A percentile compares a stretch with the other conserved stretches of the same genome.
Evolutionary conservation across 2,797 vertebrate species (phyloP).

Genomic region (Sparidentex hasta): DNA sequence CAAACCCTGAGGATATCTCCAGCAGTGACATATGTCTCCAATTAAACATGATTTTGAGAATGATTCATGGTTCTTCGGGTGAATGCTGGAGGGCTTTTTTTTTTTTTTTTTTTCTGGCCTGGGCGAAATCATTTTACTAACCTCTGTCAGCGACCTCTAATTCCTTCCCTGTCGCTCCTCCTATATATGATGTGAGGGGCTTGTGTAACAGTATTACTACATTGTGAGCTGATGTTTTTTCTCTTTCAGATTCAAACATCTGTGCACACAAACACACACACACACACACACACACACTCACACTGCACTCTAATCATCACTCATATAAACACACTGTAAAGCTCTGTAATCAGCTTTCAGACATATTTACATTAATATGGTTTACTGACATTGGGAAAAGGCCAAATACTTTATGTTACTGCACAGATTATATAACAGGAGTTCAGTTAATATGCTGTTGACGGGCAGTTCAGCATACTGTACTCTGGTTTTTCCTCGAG

Average conservation of each 20-base stretch:
- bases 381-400: not conserved
- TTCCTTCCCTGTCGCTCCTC: slow-evolving; percentile 11
- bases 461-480: not conserved
- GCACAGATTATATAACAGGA: slow-evolving; percentile 16
- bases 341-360: slow-evolving; percentile 30
- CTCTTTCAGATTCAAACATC: slow-evolving; percentile 13
- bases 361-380: slow-evolving; percentile 6
- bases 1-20: not conserved
- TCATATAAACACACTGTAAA: not conserved
- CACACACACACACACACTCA: no score
- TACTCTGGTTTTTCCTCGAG: not conserved
- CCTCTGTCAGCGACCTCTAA: not conserved
- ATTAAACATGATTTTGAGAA: not conserved
- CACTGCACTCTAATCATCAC: not conserved
- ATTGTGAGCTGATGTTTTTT: not conserved
- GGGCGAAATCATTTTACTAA: not conserved
- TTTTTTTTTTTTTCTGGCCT: slow-evolving; percentile 4
- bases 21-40: slow-evolving; percentile 45
- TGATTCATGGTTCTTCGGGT: slow-evolving; percentile 10
- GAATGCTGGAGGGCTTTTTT: not conserved
- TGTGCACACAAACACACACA: slow-evolving; percentile 1
- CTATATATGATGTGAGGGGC: not conserved
- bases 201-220: slow-evolving; percentile 45
- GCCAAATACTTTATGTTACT: not conserved
- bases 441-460: not conserved